phyloP scores from a whole-genome alignment of 2,888 invertebrate genomes.

The Harpalus rufipes region DNA sequence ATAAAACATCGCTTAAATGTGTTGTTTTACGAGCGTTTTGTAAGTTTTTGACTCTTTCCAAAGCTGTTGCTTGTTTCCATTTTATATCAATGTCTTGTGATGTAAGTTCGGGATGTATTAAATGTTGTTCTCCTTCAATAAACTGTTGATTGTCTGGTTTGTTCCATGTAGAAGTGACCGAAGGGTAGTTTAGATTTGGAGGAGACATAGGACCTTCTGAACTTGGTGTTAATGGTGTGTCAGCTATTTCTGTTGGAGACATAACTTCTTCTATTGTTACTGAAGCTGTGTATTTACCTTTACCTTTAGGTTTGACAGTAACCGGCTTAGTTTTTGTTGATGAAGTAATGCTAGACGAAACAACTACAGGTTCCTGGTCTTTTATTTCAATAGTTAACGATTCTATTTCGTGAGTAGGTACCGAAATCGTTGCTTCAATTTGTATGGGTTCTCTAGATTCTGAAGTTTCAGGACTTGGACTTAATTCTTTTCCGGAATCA shows the following conservation, averaged over 20 bases:
- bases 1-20: constrained; percentile 82
- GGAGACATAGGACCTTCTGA: constrained; percentile 75
- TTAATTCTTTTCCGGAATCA: constrained; percentile 57
- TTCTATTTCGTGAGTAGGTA: constrained; percentile 59
- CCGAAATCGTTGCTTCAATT: constrained; percentile 71
- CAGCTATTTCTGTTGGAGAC: constrained; percentile 77
- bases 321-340: constrained; percentile 64
- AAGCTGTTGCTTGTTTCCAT: constrained; percentile 80
- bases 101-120: constrained; percentile 69
- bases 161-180: constrained; percentile 71
- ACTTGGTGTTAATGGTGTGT: constrained; percentile 78
- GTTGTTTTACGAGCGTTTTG: constrained; percentile 79
- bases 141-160: constrained; percentile 71
- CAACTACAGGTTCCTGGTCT: constrained; percentile 49
- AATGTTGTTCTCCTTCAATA: constrained; percentile 71
- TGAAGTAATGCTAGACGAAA: constrained; percentile 27
- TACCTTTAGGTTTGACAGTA: constrained; percentile 73
- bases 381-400: constrained; percentile 66
- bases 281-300: constrained; percentile 76
- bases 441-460: constrained; percentile 70
- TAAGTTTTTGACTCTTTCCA: constrained; percentile 80
- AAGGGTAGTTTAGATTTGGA: constrained; percentile 72
- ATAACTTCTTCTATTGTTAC: constrained; percentile 80
- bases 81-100: constrained; percentile 75
- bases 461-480: constrained; percentile 48